Evolutionary conservation across 2,797 vertebrate genomes (phyloP), one percentile per base, ranked within the genome.

Genomic region (Syncerus caffer): DNA sequence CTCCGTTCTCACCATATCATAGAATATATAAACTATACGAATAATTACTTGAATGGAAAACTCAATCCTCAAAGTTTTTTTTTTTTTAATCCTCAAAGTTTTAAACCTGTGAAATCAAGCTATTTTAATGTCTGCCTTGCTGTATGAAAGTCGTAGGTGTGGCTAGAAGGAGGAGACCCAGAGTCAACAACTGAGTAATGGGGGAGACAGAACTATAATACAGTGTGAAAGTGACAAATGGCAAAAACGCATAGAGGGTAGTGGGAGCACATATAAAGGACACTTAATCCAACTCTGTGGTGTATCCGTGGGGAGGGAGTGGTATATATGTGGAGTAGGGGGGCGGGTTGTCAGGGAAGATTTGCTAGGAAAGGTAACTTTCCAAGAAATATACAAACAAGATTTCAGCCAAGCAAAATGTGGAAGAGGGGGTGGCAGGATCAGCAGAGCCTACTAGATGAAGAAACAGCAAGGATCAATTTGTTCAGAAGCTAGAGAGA

Each of bases 51-150:
- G 58, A 31, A 47, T n/a, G n/a, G 55, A 86, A 95, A 93, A 76
- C 14, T 55, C 74, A 86, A 16, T 1, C 21, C 29, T 86, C 90
- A 57, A 85, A 88, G n/a, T 79, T 50, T 87, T 87, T 42, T 42
- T 42, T 42, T 42, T 42, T 42, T 42, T 42, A 86, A 16, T 1
- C 21, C 29, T 86, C 90, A 57, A 85, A 88, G n/a, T 84, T 50
- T 87, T 87, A 71, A 78, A 47, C 45, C 34, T 88, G 19, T 95
- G 82, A 92, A 85, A 89, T 94, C 45, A 94, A 89, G 85, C 53
- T 85, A 82, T 51, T 87, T 76, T 16, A 80, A 45, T 34, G 42
- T n/a, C 62, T 92, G 25, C 38, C n/a, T 87, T 87, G 55, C 86
- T 74, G 38, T 85, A 29, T 23, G 31, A 90, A 91, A 97, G 62